Base-by-base conservation (phyloP, 2,797 vertebrate genomes). In the Sebastes alutus region DNA sequence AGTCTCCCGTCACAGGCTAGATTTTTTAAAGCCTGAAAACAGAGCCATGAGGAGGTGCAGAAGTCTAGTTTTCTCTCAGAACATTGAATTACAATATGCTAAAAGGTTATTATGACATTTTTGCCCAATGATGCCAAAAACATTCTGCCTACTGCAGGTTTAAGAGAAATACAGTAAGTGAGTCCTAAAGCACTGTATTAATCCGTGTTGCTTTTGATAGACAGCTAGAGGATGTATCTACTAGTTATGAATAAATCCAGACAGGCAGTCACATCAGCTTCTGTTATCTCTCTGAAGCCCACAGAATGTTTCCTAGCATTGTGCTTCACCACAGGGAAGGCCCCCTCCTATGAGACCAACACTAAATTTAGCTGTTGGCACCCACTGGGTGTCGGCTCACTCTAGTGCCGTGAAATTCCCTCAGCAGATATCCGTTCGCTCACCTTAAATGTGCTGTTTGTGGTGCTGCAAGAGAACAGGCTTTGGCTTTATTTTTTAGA, bases 391-490 rank as follows among this genome's bases (percentile, higher is more conserved):
- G 60, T 71, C 33, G 4, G 59, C 78, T 75, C 62, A 60, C 54
- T 85, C 8, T 38, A 75, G 25, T 69, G 20, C 67, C 30, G 22
- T 68, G 46, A 79, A 75, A 77, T 76, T 55, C 49, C 27, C 46
- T 56, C 49, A 9, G 75, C 55, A 64, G 63, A 73, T 64, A 72
- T 75, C 56, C 25, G 68, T 65, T 62, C 4, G 12, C 20, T 83
- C 13, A 69, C 73, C 72, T 75, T n/a, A 72, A 59, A 61, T 64
- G 20, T 73, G 64, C 42, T 54, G 32, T 20, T 18, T 60, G 22
- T 55, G 33, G 60, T 65, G 35, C 46, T 65, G 38, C 18, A 54
- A 62, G 6, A 33, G 46, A 49, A 8, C 13, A n/a, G 22, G 30
- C 35, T 42, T 38, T 63, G 58, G 52, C 67, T 66, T 73, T 22